phyloP scores from a whole-genome alignment of 53 echinoderm and acorn worm species.

The Stichopus horrens region DNA sequence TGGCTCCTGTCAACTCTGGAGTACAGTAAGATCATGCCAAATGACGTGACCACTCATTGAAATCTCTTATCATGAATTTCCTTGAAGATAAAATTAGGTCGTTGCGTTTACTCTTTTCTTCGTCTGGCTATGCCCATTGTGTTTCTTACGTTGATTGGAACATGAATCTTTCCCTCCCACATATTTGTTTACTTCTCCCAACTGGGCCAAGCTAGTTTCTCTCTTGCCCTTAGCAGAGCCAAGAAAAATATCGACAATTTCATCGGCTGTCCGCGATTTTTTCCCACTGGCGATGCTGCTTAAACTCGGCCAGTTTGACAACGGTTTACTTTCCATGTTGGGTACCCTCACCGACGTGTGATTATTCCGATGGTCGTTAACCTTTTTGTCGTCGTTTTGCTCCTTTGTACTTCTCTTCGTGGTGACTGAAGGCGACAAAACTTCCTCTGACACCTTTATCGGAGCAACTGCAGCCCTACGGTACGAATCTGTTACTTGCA shows the following conservation, averaged over 20 bases:
- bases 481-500: slow-evolving; percentile 74
- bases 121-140: background rate
- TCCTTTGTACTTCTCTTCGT: background rate
- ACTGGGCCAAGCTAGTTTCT: background rate
- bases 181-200: background rate
- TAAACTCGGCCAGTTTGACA: slow-evolving; percentile 16
- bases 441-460: no score
- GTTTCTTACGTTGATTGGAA: background rate
- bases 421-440: no score
- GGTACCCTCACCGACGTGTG: background rate
- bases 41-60: no score
- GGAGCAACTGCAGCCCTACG: slow-evolving; percentile 48
- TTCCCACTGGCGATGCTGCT: slow-evolving; percentile 19
- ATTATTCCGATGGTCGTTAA: background rate
- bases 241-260: slow-evolving; percentile 13
- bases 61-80: no score
- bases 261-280: background rate
- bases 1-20: no score
- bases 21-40: no score
- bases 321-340: background rate
- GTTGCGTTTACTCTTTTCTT: background rate
- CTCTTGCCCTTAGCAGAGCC: slow-evolving; percentile 4
- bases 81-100: no score
- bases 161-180: background rate
- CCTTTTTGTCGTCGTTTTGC: background rate